Percentiles rank a stretch among this genome's conserved stretches.
These are phyloP conservation scores for Chlorospingus flavigularis DNA, from an alignment of 2,797 vertebrate genomes.

Conservation along the genomic window DNA sequence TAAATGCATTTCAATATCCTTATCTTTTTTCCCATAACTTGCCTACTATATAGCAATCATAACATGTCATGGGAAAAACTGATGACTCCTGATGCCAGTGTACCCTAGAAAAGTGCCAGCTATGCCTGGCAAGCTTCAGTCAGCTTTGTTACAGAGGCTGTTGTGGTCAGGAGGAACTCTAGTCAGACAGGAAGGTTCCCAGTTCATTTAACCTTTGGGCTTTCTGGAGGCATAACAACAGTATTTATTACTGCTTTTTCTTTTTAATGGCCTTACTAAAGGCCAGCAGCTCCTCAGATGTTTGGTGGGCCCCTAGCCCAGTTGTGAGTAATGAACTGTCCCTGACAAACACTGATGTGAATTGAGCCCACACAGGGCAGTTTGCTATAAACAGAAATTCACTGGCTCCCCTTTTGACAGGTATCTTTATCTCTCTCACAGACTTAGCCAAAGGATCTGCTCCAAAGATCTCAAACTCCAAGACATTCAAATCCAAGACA, in stretches of 20 bases:
- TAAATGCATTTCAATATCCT: not conserved
- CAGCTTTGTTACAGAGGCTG: not conserved
- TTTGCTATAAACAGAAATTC: not conserved
- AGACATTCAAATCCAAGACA: not conserved
- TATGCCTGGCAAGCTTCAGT: not conserved
- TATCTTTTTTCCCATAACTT: not conserved
- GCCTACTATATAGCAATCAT: not conserved
- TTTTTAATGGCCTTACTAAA: constrained; percentile 10
- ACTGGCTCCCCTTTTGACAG: constrained; percentile 13
- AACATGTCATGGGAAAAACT: not conserved
- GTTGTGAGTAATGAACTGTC: not conserved
- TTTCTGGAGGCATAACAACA: not conserved
- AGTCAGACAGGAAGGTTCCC: not conserved
- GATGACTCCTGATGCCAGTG: not conserved
- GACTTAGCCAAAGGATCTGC: not conserved
- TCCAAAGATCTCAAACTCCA: not conserved
- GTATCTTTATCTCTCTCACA: not conserved
- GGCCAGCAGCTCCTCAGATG: not conserved
- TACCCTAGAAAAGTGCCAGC: not conserved
- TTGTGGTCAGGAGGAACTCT: not conserved
- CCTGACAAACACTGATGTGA: not conserved
- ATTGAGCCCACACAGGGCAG: not conserved
- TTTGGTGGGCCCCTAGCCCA: constrained; percentile 17
- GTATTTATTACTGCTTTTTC: constrained; percentile 19
- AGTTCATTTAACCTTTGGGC: not conserved